phyloP scores from a whole-genome alignment of 2,113 vertebrate species.

The Platichthys stellatus region DNA sequence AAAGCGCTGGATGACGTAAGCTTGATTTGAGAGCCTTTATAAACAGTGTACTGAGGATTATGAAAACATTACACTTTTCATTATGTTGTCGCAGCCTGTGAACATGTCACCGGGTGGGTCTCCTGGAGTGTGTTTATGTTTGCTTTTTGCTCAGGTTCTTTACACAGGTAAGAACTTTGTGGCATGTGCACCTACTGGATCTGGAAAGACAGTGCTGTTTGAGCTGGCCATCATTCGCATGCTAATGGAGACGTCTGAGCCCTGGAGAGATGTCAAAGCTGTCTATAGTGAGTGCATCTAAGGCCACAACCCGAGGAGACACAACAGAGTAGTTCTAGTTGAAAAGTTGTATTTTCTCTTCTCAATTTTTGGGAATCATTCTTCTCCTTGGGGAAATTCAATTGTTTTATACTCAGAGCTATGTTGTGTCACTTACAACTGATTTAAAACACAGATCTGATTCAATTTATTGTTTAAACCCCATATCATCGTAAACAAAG shows the following conservation, averaged over 20 bases:
- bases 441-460: no score
- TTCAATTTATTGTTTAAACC: no score
- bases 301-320: not conserved
- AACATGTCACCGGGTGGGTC: not conserved
- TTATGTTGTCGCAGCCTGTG: not conserved
- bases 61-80: not conserved
- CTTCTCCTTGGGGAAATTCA: no score
- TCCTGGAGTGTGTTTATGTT: constrained; percentile 15
- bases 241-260: constrained; percentile 90
- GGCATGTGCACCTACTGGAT: constrained; percentile 95
- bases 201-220: constrained; percentile 96
- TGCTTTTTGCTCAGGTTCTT: constrained; percentile 86
- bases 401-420: no score
- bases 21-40: constrained; percentile 38
- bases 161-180: constrained; percentile 95
- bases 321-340: not conserved
- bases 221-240: constrained; percentile 95
- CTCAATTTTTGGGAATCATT: no score
- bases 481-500: no score
- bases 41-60: not conserved
- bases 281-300: constrained; percentile 85
- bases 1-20: constrained; percentile 97
- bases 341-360: not conserved
- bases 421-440: no score
- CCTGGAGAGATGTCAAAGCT: constrained; percentile 94